A percentile compares a stretch with the other conserved stretches of the same genome.
Conservation (phyloP, 1,140 invertebrate species). For the Fopius arisanus region DNA sequence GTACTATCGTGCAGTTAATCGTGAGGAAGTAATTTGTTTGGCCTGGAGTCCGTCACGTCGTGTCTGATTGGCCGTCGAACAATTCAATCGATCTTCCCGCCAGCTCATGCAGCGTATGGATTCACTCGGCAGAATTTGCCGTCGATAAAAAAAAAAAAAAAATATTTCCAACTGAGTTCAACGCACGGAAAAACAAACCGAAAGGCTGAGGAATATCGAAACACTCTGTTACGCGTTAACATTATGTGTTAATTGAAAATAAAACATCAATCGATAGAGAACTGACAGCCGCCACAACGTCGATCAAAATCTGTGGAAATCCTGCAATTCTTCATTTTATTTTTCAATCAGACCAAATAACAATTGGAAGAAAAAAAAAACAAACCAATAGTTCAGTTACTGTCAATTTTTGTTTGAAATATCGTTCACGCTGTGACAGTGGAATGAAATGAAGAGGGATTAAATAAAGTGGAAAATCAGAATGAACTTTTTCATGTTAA, state of each 20-base stretch:
- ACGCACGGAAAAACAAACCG: background rate
- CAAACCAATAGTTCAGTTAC: background rate
- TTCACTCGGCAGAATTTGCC: background rate
- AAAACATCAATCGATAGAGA: background rate
- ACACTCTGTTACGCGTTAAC: background rate
- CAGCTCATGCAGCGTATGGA: background rate
- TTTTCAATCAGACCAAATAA: background rate
- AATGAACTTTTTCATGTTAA: background rate
- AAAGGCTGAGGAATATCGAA: background rate
- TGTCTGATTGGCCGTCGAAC: constrained; percentile 41
- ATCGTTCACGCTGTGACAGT: too few relatives aligned
- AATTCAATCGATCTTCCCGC: constrained; percentile 45
- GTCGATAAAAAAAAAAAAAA: background rate
- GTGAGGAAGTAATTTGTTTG: constrained; percentile 57
- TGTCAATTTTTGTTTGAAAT: too few relatives aligned
- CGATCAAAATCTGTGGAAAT: background rate
- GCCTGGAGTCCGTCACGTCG: constrained; percentile 33
- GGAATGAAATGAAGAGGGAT: background rate
- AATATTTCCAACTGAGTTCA: background rate
- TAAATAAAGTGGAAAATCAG: background rate
- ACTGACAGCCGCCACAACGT: background rate
- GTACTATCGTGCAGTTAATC: constrained; percentile 42
- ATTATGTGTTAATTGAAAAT: background rate
- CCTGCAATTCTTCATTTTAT: background rate
- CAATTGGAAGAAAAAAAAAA: background rate